These are phyloP conservation scores for Calliopum simillimum DNA, from an alignment of 2,888 invertebrate genomes.

Conservation along the genomic window DNA sequence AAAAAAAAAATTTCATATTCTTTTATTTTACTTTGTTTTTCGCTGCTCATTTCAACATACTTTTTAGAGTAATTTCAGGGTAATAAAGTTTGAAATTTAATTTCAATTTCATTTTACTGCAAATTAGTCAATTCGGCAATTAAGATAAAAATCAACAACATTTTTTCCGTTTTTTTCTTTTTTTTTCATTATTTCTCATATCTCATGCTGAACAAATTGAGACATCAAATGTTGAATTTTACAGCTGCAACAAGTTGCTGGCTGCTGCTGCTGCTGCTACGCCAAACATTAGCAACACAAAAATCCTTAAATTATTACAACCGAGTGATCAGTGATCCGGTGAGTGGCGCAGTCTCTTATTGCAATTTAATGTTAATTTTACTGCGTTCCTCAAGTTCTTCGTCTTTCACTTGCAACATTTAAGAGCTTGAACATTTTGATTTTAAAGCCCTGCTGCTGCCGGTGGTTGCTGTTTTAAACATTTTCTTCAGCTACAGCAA, in stretches of 20 bases:
- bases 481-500: slow-evolving; percentile 7
- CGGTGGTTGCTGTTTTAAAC: not conserved
- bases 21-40: no score
- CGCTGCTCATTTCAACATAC: no score
- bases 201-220: slow-evolving; percentile 34
- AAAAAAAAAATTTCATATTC: no score
- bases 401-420: not conserved
- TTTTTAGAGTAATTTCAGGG: no score
- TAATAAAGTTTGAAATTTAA: no score
- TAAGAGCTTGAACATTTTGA: not conserved
- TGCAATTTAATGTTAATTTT: slow-evolving; percentile 42
- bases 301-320: slow-evolving; percentile 40
- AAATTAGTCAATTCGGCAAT: no score
- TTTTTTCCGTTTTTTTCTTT: slow-evolving; percentile 22
- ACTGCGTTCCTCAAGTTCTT: slow-evolving; percentile 28
- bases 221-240: slow-evolving; percentile 39
- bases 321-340: slow-evolving; percentile 11
- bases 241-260: slow-evolving; percentile 5
- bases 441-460: not conserved
- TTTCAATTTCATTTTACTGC: no score
- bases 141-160: no score
- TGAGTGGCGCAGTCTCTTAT: slow-evolving; percentile 27
- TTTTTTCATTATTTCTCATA: not conserved
- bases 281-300: slow-evolving; percentile 22
- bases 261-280: not conserved